Conservation (phyloP, 2,113 vertebrate genomes). For the Xenopus borealis region DNA sequence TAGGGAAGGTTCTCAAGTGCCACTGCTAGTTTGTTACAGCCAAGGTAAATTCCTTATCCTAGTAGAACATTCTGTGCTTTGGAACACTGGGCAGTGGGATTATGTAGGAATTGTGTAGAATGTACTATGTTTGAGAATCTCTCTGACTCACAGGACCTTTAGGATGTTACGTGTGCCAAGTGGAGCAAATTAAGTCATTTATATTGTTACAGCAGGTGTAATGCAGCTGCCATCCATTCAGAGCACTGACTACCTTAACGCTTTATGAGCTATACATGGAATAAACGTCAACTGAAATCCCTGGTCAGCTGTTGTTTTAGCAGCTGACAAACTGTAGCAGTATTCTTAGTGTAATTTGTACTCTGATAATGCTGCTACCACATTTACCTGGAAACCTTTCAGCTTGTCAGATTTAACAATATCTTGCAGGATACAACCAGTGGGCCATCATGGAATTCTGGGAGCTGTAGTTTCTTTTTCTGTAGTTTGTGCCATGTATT, state of each 20-base stretch:
- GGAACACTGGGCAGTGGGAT: no score
- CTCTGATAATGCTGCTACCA: not conserved
- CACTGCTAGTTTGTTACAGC: no score
- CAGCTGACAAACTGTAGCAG: conserved; percentile 68
- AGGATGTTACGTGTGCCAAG: conserved; percentile 53
- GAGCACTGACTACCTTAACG: conserved; percentile 58
- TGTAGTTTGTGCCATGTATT: no score
- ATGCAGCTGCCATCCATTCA: conserved; percentile 67
- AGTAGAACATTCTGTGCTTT: conserved; percentile 31
- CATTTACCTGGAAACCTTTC: not conserved
- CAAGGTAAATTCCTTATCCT: no score
- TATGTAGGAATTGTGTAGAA: not conserved
- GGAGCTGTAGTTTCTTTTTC: no score
- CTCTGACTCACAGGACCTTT: conserved; percentile 48
- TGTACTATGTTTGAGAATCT: not conserved
- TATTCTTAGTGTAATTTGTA: not conserved
- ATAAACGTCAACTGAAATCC: conserved; percentile 63
- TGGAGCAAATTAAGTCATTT: conserved; percentile 66
- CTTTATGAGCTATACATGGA: conserved; percentile 70
- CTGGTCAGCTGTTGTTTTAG: conserved; percentile 69
- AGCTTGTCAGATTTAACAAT: not conserved
- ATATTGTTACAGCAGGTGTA: conserved; percentile 62
- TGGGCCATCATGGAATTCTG: no score
- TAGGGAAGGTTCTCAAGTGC: no score
- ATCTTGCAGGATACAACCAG: no score